Evolutionary conservation across 2,113 vertebrate genomes (phyloP).

Genomic region (Esox niger): DNA sequence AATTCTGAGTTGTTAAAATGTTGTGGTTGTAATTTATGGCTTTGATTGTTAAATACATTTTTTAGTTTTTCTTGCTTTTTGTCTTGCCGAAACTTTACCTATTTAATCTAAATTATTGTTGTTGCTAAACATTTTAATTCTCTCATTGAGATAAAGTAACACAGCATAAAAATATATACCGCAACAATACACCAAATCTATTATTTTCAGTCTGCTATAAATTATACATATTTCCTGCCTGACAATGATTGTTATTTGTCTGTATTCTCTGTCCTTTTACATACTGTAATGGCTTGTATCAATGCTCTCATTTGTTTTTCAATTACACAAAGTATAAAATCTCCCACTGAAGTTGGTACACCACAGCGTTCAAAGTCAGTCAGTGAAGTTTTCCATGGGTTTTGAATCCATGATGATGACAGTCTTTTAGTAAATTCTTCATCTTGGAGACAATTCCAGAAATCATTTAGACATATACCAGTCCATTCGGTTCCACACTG

Average conservation of each 20-base stretch:
- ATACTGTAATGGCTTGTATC: background rate
- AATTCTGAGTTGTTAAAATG: background rate
- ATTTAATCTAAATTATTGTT: slow-evolving; percentile 3
- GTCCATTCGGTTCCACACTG: too few species aligned
- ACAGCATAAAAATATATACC: background rate
- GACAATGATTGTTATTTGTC: background rate
- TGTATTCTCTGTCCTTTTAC: background rate
- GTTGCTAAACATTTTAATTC: slow-evolving; percentile 19
- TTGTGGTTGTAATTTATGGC: slow-evolving; percentile 8
- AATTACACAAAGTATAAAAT: background rate
- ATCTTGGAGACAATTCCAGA: background rate
- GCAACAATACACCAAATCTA: background rate
- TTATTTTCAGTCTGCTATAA: background rate
- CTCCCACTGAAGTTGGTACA: background rate
- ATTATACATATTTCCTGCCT: background rate
- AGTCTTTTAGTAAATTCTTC: background rate
- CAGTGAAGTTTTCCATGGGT: background rate
- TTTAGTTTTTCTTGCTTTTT: background rate
- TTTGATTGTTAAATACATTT: slow-evolving; percentile 24
- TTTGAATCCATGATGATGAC: background rate
- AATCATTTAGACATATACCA: background rate
- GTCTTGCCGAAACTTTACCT: slow-evolving; percentile 8
- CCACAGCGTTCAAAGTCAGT: too few species aligned
- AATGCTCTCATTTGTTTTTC: background rate
- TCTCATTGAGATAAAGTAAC: background rate